These are phyloP conservation scores for Zonitis immaculata DNA, from an alignment of 2,888 invertebrate genomes.

Conservation along the genomic window DNA sequence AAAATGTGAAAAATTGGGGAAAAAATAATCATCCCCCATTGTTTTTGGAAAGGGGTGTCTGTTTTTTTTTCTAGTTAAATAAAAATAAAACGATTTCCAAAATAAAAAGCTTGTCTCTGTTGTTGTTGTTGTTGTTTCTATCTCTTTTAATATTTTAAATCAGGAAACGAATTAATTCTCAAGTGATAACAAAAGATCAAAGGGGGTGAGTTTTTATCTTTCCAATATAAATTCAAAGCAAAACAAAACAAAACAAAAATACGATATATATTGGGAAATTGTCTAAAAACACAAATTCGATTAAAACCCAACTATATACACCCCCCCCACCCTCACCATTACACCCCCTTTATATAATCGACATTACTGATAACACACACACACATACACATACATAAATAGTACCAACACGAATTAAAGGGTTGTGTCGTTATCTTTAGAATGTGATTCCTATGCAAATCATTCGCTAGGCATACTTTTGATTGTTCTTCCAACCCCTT, in stretches of 20 bases:
- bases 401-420: neutral
- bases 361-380: neutral
- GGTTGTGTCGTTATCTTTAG: constrained; percentile 20
- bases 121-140: too few species aligned
- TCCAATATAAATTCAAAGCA: neutral
- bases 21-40: neutral
- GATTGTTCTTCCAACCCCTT: constrained; percentile 18
- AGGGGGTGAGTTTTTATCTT: neutral
- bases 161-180: neutral
- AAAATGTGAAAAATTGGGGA: constrained; percentile 20
- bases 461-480: constrained; percentile 23
- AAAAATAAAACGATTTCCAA: too few species aligned
- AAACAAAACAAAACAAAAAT: too few species aligned
- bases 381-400: too few species aligned
- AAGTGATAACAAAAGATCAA: neutral
- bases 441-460: constrained; percentile 29
- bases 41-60: too few species aligned
- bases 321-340: too few species aligned
- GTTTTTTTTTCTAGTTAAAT: too few species aligned
- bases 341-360: too few species aligned
- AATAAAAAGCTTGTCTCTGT: too few species aligned
- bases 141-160: neutral
- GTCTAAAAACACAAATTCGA: neutral
- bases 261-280: too few species aligned
- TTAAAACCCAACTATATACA: too few species aligned